Evolutionary conservation across 2,113 vertebrate species (phyloP).

Genomic region (Eulacestoma nigropectus): DNA sequence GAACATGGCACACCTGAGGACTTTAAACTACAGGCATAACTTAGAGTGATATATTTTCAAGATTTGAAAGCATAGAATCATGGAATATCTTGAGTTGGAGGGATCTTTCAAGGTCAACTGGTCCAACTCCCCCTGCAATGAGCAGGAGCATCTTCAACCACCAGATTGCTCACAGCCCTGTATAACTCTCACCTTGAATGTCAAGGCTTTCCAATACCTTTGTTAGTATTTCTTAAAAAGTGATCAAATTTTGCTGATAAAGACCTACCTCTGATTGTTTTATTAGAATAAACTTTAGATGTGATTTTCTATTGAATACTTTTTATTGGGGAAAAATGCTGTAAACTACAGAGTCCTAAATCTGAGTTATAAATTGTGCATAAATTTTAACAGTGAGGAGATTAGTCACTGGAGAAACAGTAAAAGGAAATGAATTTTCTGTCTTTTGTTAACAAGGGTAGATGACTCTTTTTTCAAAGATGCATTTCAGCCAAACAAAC

Average conservation of each 20-base stretch:
- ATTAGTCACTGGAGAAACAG: not conserved
- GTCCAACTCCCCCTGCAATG: not conserved
- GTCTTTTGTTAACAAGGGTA: not conserved
- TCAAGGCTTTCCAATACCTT: not conserved
- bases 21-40: not conserved
- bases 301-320: not conserved
- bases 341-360: not conserved
- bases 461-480: not conserved
- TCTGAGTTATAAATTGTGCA: not conserved
- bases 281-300: not conserved
- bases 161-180: not conserved
- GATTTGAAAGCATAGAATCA: not conserved
- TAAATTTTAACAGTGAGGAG: not conserved
- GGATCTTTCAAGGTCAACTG: not conserved
- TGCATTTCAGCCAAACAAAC: not conserved
- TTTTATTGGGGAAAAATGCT: not conserved
- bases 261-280: not conserved
- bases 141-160: not conserved
- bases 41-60: not conserved
- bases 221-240: not conserved
- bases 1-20: not conserved
- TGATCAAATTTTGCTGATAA: not conserved
- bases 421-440: not conserved
- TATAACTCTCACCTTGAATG: not conserved
- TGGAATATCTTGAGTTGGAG: not conserved